Base-by-base conservation (phyloP, 2,888 invertebrate genomes). In the Megaustenia siamemsis region DNA sequence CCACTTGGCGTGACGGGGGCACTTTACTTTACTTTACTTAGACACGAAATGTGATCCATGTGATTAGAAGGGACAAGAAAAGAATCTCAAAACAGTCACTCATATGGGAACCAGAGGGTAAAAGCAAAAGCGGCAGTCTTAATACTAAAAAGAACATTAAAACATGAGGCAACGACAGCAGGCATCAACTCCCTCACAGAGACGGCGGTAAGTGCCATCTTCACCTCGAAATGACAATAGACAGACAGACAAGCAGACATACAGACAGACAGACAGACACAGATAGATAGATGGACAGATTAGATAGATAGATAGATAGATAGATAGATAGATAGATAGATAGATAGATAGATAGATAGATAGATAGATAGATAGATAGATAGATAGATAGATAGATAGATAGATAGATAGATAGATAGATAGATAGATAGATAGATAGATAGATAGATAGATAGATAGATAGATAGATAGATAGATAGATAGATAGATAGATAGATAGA, bases 341-440 rank as follows among this genome's bases (percentile, higher is more conserved):
- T n/a, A n/a, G n/a, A n/a, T n/a, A n/a, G 21, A 4, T 28, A 24
- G n/a, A n/a, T 32, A 69, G 40, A 69, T 28, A 69, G 69, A 69
- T 24, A 69, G 69, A 69, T 35, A 38, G 69, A 38, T 21, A 63
- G 63, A 63, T n/a, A 32, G 63, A 32, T 32, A 32, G 32, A 32
- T 63, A 63, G n/a, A 63, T 32, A 32, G 28, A 32, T n/a, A 63
- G 63, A n/a, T n/a, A 63, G 63, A 63, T n/a, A 63, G 32, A 12
- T 3, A 63, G 63, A 63, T n/a, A 63, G 63, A 63, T 32, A 63
- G 53, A 53, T 53, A 53, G 53, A 53, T n/a, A 63, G 63, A 63
- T n/a, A 63, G 63, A 63, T n/a, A 63, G 63, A n/a, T 32, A 63
- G 32, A 63, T n/a, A 63, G 63, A 63, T n/a, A 63, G 63, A 32